Evolutionary conservation across 2,888 invertebrate species (phyloP), one percentile per base, ranked within the genome.

Genomic region (Acronicta alni): DNA sequence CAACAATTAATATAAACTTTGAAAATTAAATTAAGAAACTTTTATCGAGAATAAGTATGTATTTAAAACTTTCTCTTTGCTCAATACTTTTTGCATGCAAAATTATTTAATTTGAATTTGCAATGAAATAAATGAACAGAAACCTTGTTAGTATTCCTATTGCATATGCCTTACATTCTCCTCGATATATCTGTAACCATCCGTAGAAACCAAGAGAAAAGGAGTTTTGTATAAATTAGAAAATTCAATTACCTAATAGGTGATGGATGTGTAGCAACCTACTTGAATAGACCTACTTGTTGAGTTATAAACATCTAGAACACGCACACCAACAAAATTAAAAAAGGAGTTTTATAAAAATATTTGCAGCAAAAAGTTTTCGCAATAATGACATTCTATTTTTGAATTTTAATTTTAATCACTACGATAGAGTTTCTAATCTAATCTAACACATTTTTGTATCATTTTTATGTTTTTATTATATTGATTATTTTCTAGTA

Each of bases 121-220:
- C 45, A 56, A 59, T 54, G 59, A 70, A 70, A 65, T 26, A 15
- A 55, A 32, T 58, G 59, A 53, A 52, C 37, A 65, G 72, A 75
- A 75, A 72, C 48, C 62, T 63, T 44, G 9, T 75, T 73, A 61
- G 44, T 57, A 75, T 75, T 75, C 75, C 44, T 8, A 12, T 35
- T 38, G 56, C 60, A 57, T 60, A 15, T 54, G 56, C 9, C n/a
- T 38, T 35, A 56, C 69, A 63, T 61, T 67, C 54, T 59, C 46
- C 54, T 70, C 32, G 17, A 37, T 47, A 39, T 32, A 51, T 59
- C 53, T 62, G 39, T 41, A n/a, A 16, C 32, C 35, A 48, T 62
- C 45, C 14, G 39, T 46, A 47, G 26, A 45, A 53, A 38, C 38
- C 18, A 5, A 38, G 45, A 57, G 44, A 43, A 52, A 26, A 39